phyloP scores from a whole-genome alignment of 2,797 vertebrate species.

The Trichosurus vulpecula region DNA sequence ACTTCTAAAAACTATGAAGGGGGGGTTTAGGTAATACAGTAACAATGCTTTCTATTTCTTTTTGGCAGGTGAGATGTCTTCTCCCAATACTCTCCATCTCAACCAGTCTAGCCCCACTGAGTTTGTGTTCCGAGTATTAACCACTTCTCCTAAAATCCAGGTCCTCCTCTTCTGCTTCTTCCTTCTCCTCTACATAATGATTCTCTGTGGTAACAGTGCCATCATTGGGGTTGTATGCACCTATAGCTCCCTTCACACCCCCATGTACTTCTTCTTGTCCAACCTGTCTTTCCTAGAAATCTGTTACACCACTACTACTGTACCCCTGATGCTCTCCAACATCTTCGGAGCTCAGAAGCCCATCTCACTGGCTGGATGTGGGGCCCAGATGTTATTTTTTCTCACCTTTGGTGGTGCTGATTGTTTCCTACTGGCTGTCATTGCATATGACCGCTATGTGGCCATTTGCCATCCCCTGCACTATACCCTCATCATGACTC shows the following conservation, averaged over 20 bases:
- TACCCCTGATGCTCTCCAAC: conserved; percentile 4
- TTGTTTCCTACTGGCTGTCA: conserved; percentile 51
- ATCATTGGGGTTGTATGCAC: background rate
- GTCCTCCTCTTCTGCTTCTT: background rate
- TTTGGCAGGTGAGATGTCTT: background rate
- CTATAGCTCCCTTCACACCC: background rate
- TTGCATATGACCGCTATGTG: conserved; percentile 60
- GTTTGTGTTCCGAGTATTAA: background rate
- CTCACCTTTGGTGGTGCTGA: conserved; percentile 18
- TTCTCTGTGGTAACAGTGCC: background rate
- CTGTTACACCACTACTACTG: background rate
- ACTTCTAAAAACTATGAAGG: too few relatives aligned
- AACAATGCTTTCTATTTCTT: background rate
- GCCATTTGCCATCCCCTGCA: conserved; percentile 48
- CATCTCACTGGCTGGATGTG: conserved; percentile 36
- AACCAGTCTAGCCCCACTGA: background rate
- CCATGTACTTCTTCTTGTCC: background rate
- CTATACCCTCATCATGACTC: conserved; percentile 24
- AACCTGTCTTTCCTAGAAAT: background rate
- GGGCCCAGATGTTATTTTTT: conserved; percentile 33
- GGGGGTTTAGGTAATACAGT: background rate
- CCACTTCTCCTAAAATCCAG: background rate
- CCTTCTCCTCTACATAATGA: background rate
- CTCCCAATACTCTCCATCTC: background rate
- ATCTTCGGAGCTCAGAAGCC: conserved; percentile 14